These are phyloP conservation scores for Heliconius ismenius DNA, from an alignment of 2,888 invertebrate species.

Conservation along the genomic window DNA sequence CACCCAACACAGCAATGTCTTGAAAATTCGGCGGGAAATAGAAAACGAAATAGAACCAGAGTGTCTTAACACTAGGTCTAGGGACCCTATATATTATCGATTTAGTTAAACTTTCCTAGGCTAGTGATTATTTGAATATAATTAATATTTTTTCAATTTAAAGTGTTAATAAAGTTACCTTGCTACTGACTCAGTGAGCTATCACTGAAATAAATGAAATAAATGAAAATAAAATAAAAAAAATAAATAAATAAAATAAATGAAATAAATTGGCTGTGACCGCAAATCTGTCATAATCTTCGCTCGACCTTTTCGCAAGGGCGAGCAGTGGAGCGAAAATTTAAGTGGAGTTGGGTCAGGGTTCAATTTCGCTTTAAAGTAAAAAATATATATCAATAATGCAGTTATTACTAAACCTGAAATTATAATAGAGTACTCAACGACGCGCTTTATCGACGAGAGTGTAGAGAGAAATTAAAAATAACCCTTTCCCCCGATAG, in stretches of 20 bases:
- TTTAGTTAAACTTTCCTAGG: neutral
- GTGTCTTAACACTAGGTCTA: too few species aligned
- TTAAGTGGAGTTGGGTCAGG: conserved; percentile 32
- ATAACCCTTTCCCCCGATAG: neutral
- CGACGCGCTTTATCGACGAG: neutral
- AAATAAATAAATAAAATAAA: too few species aligned
- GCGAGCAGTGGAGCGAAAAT: conserved; percentile 28
- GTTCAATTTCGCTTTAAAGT: conserved; percentile 19
- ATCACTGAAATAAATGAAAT: conserved; percentile 39
- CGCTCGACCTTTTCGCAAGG: conserved; percentile 30
- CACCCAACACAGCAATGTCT: neutral
- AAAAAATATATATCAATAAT: neutral
- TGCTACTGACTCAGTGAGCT: neutral
- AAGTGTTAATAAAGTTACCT: neutral
- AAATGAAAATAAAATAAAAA: too few species aligned
- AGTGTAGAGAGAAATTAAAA: neutral
- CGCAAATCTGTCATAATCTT: conserved; percentile 36
- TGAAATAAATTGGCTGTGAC: conserved; percentile 38
- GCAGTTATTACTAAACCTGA: neutral
- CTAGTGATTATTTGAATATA: neutral
- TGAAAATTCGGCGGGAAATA: neutral
- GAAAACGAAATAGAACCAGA: neutral
- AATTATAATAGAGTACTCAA: neutral
- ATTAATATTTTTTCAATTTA: neutral
- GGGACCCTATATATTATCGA: neutral